Conservation (phyloP, 2,797 vertebrate genomes). For the Typhlichthys subterraneus region DNA sequence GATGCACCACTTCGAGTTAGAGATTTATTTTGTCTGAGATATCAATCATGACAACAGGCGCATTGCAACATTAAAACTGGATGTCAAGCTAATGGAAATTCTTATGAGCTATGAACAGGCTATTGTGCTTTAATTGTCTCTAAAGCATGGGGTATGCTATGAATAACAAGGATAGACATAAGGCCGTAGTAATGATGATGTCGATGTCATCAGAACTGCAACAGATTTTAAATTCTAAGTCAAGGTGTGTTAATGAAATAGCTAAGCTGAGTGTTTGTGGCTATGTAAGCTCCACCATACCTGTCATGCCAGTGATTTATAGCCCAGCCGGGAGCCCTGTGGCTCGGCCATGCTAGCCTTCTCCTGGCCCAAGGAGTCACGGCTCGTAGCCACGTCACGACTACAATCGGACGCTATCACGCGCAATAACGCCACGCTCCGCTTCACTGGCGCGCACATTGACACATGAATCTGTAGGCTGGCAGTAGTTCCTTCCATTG, state of each 20-base stretch:
- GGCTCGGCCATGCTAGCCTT: constrained; percentile 48
- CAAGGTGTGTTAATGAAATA: too few species aligned
- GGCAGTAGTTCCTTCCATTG: constrained; percentile 52
- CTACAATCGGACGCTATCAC: constrained; percentile 44
- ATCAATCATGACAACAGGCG: constrained; percentile 59
- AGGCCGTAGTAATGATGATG: constrained; percentile 3
- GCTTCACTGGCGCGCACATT: constrained; percentile 66
- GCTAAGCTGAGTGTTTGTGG: background rate
- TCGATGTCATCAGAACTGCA: background rate
- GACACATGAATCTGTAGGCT: constrained; percentile 67
- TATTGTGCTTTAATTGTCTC: constrained; percentile 53
- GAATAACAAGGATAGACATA: constrained; percentile 25
- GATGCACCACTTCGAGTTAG: constrained; percentile 60
- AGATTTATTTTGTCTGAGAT: constrained; percentile 65
- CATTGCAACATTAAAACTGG: constrained; percentile 36
- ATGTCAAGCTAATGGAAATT: constrained; percentile 37
- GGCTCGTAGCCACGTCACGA: constrained; percentile 47
- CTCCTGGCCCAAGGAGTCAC: constrained; percentile 54
- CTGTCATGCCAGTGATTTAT: constrained; percentile 78
- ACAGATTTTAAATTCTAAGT: too few species aligned
- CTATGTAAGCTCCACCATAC: constrained; percentile 55
- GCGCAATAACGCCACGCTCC: constrained; percentile 61
- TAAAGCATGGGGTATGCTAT: constrained; percentile 20
- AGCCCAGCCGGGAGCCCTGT: constrained; percentile 47
- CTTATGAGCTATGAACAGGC: constrained; percentile 30